Evolutionary conservation across 2,888 invertebrate genomes (phyloP).

Genomic region (Eubasilissa splendida): DNA sequence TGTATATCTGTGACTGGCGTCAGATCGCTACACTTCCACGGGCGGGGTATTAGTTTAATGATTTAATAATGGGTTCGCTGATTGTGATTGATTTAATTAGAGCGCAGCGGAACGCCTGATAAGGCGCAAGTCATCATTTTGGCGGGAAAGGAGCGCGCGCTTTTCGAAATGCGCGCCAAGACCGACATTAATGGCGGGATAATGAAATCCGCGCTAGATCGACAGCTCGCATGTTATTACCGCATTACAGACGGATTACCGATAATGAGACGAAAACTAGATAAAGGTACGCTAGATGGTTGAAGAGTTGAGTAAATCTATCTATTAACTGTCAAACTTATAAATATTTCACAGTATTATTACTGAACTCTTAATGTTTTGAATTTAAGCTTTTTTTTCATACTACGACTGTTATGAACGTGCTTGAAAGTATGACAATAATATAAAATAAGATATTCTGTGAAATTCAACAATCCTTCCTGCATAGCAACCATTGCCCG

Average conservation of each 20-base stretch:
- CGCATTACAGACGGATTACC: neutral
- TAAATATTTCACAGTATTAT: neutral
- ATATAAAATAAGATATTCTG: too few species aligned
- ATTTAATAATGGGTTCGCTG: conserved; percentile 56
- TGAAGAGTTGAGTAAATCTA: neutral
- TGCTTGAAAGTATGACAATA: too few species aligned
- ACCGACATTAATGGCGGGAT: neutral
- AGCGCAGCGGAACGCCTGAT: conserved; percentile 51
- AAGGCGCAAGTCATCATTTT: conserved; percentile 49
- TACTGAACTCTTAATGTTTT: too few species aligned
- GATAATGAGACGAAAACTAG: conserved; percentile 9
- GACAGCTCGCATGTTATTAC: neutral
- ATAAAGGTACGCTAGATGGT: neutral
- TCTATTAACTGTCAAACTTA: neutral
- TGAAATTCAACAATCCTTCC: too few species aligned
- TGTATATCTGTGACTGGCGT: conserved; percentile 22
- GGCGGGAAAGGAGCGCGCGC: conserved; percentile 9
- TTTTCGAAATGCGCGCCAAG: conserved; percentile 9
- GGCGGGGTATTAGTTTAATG: conserved; percentile 50
- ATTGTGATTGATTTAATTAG: conserved; percentile 58
- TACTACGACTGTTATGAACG: too few species aligned
- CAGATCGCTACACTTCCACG: conserved; percentile 29
- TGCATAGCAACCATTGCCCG: too few species aligned
- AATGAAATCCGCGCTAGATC: neutral
- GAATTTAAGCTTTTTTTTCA: too few species aligned